Evolutionary conservation across 2,113 vertebrate genomes (phyloP).

Genomic region (Nycticryphes semicollaris): DNA sequence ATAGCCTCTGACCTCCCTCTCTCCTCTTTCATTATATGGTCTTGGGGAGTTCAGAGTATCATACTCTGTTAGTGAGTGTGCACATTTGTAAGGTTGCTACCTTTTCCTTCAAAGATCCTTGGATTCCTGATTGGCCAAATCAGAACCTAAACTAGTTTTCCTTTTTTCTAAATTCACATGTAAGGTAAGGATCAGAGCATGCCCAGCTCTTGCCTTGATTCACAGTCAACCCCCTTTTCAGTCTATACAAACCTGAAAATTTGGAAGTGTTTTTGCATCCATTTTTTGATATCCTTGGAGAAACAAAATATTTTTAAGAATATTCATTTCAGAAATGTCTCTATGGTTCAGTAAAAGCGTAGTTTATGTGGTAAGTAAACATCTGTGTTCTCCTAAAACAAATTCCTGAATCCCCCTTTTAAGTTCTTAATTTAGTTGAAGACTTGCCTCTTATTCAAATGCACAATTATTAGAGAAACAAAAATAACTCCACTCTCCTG

Average conservation of each 20-base stretch:
- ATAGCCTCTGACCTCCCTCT: not conserved
- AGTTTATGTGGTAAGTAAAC: not conserved
- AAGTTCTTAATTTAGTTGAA: not conserved
- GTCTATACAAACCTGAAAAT: not conserved
- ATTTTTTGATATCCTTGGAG: not conserved
- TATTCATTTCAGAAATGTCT: not conserved
- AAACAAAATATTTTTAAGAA: not conserved
- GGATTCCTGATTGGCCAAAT: not conserved
- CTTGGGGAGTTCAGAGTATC: not conserved
- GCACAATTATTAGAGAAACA: not conserved
- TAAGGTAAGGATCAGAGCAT: not conserved
- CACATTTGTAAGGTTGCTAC: not conserved
- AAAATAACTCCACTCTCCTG: fast-evolving
- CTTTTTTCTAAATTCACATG: not conserved
- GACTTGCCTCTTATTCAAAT: not conserved
- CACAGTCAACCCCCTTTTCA: not conserved
- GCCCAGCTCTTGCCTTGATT: not conserved
- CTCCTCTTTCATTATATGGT: not conserved
- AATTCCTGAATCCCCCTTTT: not conserved
- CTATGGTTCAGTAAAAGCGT: not conserved
- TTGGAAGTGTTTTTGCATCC: not conserved
- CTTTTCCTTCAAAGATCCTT: not conserved
- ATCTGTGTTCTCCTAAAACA: not conserved
- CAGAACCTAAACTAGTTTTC: not conserved
- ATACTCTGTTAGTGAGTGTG: not conserved